phyloP scores from a whole-genome alignment of 2,113 vertebrate genomes.

The Leptobrachium ailaonicum region DNA sequence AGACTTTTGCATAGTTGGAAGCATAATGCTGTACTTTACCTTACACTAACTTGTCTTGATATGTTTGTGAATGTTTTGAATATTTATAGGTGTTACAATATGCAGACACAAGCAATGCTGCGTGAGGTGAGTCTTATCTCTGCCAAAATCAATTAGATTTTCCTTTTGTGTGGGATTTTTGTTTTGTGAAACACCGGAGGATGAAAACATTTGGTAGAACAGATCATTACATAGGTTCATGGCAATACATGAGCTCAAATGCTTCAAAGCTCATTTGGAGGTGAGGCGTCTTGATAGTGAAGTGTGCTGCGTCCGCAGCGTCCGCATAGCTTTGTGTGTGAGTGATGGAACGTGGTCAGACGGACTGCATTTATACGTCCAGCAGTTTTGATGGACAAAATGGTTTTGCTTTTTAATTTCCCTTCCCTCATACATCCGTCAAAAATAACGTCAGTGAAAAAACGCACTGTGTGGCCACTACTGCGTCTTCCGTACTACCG shows the following conservation, averaged over 20 bases:
- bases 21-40: slow-evolving; percentile 60
- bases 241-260: background rate
- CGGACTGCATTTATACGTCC: too few relatives aligned
- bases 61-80: slow-evolving; percentile 62
- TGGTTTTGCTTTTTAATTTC: too few relatives aligned
- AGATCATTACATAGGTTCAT: background rate
- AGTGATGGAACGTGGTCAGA: too few relatives aligned
- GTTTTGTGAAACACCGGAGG: background rate
- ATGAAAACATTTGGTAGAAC: slow-evolving; percentile 6
- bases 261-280: background rate
- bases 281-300: too few relatives aligned
- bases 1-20: slow-evolving; percentile 61
- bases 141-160: slow-evolving; percentile 3
- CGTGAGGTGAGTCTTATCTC: slow-evolving; percentile 51
- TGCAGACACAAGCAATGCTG: slow-evolving; percentile 65
- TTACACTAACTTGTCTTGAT: slow-evolving; percentile 59
- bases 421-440: too few relatives aligned
- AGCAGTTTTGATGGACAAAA: too few relatives aligned
- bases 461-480: too few relatives aligned
- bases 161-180: background rate
- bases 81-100: slow-evolving; percentile 59
- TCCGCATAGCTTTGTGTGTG: too few relatives aligned
- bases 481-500: too few relatives aligned
- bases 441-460: too few relatives aligned
- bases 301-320: too few relatives aligned